Evolutionary conservation across 1,140 invertebrate genomes (phyloP), one percentile per base, ranked within the genome.

Genomic region (Lepidostoma basale): DNA sequence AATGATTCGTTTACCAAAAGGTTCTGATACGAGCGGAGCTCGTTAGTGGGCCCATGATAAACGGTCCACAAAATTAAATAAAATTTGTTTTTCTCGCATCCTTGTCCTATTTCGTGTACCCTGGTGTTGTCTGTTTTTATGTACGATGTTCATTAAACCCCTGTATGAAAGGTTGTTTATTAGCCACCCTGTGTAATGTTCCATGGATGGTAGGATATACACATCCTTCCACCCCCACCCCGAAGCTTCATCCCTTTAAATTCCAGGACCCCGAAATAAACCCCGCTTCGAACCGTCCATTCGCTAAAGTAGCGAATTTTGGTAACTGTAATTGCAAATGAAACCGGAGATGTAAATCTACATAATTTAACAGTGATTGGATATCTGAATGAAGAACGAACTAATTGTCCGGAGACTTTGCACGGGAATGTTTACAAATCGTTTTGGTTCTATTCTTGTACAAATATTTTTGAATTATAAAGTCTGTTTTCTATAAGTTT

Each of bases 11-110:
- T n/a, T n/a, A 40, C n/a, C n/a, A 40, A 40, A 40, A 40, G 39
- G 14, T 40, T 40, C 18, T 18, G n/a, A 40, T 16, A 40, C 3
- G 18, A 40, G 18, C 18, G 39, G 20, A 25, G 2, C 10, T 25
- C 23, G 45, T 26, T 49, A 49, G 26, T 49, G 25, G 45, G 26
- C 10, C 18, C 22, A 49, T 49, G 45, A 25, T 49, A 56, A 39
- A 49, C 33, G 18, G 26, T 10, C 28, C 12, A 22, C 16, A 12
- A 39, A 56, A 36, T 56, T 33, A 22, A 36, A 56, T 56, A 56
- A 56, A 56, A 56, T 36, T 56, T 33, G 52, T 56, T 56, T 56
- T 56, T 56, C 52, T 33, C 52, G 52, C 28, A 56, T 56, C 28
- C 30, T 56, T 33, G 28, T 56, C 22, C 18, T 6, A 16, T 49